These are phyloP conservation scores for Molorchus minor DNA, from an alignment of 2,888 invertebrate species.

Conservation along the genomic window DNA sequence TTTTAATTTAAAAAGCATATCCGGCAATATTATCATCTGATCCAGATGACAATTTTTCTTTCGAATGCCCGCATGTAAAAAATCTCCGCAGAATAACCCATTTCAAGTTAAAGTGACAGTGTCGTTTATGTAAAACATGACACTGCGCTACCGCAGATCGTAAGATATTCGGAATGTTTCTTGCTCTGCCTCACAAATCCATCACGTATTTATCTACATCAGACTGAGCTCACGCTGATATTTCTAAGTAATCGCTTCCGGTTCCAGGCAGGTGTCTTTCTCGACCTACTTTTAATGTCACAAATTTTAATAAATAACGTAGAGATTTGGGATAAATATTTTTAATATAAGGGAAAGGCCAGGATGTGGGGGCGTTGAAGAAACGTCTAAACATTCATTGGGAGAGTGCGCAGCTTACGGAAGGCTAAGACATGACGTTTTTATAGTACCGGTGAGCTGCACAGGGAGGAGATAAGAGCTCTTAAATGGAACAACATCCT, in stretches of 20 bases:
- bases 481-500: no score
- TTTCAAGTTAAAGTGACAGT: not conserved
- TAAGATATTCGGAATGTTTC: conserved; percentile 22
- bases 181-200: conserved; percentile 17
- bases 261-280: not conserved
- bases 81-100: not conserved
- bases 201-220: conserved; percentile 25
- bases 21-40: not conserved
- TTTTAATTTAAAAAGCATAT: no score
- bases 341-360: no score
- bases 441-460: no score
- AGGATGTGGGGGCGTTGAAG: no score
- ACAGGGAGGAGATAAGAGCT: no score
- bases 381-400: no score
- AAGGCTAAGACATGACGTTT: no score
- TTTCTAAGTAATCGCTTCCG: conserved; percentile 2
- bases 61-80: not conserved
- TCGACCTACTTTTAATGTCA: not conserved
- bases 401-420: no score
- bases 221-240: conserved; percentile 5
- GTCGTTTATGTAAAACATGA: conserved; percentile 23
- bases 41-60: not conserved
- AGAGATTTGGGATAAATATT: no score
- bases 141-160: conserved; percentile 13
- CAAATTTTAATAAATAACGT: not conserved